Evolutionary conservation across 2,113 vertebrate species (phyloP).

Genomic region (Saimiri boliviensis): DNA sequence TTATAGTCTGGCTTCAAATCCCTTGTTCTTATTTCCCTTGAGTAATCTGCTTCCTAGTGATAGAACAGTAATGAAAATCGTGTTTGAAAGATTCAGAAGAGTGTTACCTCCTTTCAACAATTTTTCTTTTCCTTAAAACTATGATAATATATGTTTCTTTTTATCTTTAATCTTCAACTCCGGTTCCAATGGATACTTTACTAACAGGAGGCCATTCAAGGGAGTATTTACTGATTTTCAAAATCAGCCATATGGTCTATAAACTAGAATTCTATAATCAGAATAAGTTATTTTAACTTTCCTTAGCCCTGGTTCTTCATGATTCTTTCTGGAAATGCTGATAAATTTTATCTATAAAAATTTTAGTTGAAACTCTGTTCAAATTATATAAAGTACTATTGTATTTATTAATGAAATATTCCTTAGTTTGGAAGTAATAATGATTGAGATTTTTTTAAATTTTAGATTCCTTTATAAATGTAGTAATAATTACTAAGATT

Average conservation of each 20-base stretch:
- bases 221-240: conserved; percentile 45
- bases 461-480: background rate
- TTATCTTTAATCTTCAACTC: conserved; percentile 39
- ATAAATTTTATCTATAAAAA: conserved; percentile 6
- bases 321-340: background rate
- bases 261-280: conserved; percentile 47
- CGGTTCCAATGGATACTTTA: conserved; percentile 32
- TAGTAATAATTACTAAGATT: background rate
- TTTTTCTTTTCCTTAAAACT: conserved; percentile 14
- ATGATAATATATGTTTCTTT: conserved; percentile 27
- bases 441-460: background rate
- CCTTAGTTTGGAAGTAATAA: background rate
- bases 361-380: background rate
- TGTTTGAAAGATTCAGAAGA: background rate
- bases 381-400: background rate
- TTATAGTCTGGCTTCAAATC: background rate
- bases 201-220: conserved; percentile 11
- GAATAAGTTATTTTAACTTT: conserved; percentile 45
- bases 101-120: background rate
- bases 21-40: background rate
- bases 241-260: conserved; percentile 34
- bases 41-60: background rate
- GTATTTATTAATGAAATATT: background rate
- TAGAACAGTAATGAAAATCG: background rate
- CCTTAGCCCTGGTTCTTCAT: background rate